These are phyloP conservation scores for Halcyon malimbica DNA, from an alignment of 2,113 vertebrate species.

Conservation along the genomic window DNA sequence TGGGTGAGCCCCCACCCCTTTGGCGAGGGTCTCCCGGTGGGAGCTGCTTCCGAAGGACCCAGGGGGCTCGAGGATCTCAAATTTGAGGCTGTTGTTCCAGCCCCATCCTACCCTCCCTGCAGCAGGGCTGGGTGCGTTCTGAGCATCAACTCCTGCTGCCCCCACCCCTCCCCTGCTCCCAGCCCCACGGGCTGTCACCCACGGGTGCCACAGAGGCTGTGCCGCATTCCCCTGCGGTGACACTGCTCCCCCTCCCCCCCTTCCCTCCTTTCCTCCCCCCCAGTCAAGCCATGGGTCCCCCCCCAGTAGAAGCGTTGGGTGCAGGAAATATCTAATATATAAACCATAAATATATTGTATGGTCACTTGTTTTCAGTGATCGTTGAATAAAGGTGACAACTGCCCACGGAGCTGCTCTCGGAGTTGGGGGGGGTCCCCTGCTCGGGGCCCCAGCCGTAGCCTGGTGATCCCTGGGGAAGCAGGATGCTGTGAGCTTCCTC, in stretches of 20 bases:
- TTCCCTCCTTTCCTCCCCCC: background rate
- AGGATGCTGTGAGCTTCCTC: background rate
- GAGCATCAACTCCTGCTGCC: background rate
- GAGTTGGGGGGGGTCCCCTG: background rate
- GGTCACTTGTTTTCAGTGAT: slow-evolving; percentile 21
- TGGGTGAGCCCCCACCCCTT: background rate
- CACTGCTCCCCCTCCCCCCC: background rate
- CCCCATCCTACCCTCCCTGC: background rate
- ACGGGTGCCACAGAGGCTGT: background rate
- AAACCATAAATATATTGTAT: slow-evolving; percentile 52
- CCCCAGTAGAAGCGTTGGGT: background rate
- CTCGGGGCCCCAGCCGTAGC: rapidly evolving
- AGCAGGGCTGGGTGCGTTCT: rapidly evolving
- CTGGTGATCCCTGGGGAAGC: rapidly evolving
- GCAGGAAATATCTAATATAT: slow-evolving; percentile 58
- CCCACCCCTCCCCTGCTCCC: background rate
- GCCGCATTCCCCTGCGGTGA: slow-evolving; percentile 9
- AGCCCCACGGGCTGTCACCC: rapidly evolving
- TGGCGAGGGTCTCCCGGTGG: background rate
- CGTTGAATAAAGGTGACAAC: slow-evolving; percentile 42
- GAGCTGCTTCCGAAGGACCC: background rate
- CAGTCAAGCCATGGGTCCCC: slow-evolving; percentile 5
- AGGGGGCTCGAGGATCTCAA: background rate
- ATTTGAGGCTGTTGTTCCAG: background rate
- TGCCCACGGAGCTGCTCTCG: background rate